Evolutionary conservation across 2,113 vertebrate genomes (phyloP).

Genomic region (Australoheros scitulus): DNA sequence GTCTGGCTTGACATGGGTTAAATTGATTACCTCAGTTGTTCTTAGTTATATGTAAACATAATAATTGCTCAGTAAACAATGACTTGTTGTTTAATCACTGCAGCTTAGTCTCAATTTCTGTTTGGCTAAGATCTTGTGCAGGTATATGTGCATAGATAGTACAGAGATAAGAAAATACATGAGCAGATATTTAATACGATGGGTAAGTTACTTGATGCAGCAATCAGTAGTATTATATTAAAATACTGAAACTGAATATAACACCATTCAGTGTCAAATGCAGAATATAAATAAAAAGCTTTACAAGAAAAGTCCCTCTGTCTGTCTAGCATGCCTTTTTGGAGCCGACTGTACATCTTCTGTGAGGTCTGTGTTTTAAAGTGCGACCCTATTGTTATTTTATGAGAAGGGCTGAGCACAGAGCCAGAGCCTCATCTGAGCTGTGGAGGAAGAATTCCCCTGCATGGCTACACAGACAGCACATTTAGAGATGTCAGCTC

Average conservation of each 20-base stretch:
- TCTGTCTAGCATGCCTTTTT: conserved; percentile 27
- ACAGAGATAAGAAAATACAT: neutral
- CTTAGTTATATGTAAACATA: neutral
- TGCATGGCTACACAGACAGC: conserved; percentile 69
- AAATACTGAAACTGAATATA: neutral
- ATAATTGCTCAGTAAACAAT: neutral
- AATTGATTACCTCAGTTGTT: too few species aligned
- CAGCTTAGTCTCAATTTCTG: neutral
- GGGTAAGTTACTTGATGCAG: neutral
- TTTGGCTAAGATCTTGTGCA: neutral
- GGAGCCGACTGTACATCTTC: conserved; percentile 34
- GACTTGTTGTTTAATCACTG: neutral
- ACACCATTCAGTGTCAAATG: conserved; percentile 10
- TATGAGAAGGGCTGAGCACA: conserved; percentile 58
- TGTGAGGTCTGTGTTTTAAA: conserved; percentile 57
- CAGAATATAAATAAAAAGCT: conserved; percentile 10
- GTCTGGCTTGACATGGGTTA: too few species aligned
- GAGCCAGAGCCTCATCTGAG: conserved; percentile 51
- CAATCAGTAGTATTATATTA: neutral
- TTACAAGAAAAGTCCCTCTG: conserved; percentile 12
- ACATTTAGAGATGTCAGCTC: conserved; percentile 66
- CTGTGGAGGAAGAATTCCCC: conserved; percentile 55
- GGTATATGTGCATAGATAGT: neutral
- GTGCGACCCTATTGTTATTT: conserved; percentile 70
- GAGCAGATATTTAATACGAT: neutral